Evolutionary conservation across 1,140 invertebrate species (phyloP), one percentile per base, ranked within the genome.

Genomic region (Drosophila nannoptera): DNA sequence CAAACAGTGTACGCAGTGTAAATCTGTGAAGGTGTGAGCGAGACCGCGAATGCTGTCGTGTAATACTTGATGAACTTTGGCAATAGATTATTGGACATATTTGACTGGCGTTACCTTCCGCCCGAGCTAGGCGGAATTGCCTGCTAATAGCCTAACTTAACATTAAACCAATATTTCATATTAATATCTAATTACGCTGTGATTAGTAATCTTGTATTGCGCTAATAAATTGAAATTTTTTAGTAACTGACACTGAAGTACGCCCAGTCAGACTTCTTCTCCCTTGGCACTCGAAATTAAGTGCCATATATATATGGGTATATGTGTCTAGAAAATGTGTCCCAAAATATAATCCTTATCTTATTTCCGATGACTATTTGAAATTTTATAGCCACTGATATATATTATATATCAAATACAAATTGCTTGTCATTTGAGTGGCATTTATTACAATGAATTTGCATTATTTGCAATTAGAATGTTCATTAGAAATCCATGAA

Each of bases 361-460:
- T 31, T 9, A 8, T 14, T 42, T n/a, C 8, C 5, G 22, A 42
- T 54, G 16, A 54, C 9, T 4, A 12, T 22, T 40, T 22, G 4
- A 9, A 5, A 9, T 32, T 43, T 12, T 14, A 32, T 29, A 42
- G 4, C n/a, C n/a, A 16, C 32, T 62, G 35, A 55, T 63, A 55
- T 63, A 60, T 46, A 61, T 59, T 36, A 69, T 72, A 40, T 45
- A 75, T 63, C 55, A 35, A 22, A 22, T 22, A 2, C 42, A 55
- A 68, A 55, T 9, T 50, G 75, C 78, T 49, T 60, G 78, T 82
- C 78, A 83, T 70, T 67, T 29, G 22, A 9, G 36, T 42, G 45
- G 46, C 36, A 58, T 72, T 69, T 75, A 75, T 48, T 65, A 62
- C 42, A 55, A 38, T 63, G 72, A 54, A 72, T 68, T 61, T 22